These are phyloP conservation scores for Heliconius hermathena DNA, from an alignment of 1,140 invertebrate genomes.

Conservation along the genomic window DNA sequence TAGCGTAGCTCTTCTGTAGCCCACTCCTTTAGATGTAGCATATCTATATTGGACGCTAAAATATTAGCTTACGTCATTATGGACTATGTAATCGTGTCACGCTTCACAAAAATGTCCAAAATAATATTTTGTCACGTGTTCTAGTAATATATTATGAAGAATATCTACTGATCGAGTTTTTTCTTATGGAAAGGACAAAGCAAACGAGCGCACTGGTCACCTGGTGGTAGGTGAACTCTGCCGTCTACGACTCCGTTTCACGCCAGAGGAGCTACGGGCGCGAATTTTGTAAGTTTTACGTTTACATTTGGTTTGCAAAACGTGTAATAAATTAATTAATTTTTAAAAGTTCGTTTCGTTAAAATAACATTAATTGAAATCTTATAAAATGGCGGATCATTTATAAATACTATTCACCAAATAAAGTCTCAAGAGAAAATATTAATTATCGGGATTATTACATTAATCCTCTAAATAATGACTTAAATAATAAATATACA, in stretches of 20 bases:
- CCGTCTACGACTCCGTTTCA: no score
- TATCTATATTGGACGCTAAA: not conserved
- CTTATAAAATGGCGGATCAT: not conserved
- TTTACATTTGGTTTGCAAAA: no score
- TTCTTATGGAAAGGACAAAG: no score
- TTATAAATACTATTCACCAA: not conserved
- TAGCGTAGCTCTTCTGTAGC: constrained; percentile 21
- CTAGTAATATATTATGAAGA: not conserved
- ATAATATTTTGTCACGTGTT: not conserved
- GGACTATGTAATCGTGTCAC: no score
- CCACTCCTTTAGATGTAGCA: constrained; percentile 3
- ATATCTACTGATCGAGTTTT: no score
- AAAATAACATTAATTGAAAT: no score
- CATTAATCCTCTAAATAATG: not conserved
- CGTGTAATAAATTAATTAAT: no score
- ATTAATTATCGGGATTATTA: not conserved
- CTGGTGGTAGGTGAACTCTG: no score
- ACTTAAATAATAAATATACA: not conserved
- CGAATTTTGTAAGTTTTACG: no score
- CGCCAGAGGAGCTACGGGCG: no score
- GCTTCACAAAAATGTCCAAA: not conserved
- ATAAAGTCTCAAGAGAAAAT: not conserved
- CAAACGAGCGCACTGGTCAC: no score
- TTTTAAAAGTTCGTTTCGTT: no score
- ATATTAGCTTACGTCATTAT: not conserved